phyloP scores from a whole-genome alignment of 2,888 invertebrate genomes.

The Watsonalla cultraria region DNA sequence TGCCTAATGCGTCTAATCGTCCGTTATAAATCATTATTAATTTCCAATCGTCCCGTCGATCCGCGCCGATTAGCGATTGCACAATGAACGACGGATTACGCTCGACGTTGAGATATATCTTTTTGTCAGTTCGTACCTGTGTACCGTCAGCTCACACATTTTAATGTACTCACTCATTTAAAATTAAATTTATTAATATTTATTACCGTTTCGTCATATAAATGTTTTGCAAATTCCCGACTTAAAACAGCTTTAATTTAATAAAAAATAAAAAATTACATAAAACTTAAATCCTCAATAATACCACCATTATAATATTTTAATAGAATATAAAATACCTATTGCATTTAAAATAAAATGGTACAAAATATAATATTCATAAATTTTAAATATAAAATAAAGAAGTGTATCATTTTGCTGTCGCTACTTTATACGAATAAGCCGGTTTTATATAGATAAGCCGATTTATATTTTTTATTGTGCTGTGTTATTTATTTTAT shows the following conservation, averaged over 20 bases:
- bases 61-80: conserved; percentile 74
- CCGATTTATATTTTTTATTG: conserved; percentile 75
- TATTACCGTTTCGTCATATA: too few species aligned
- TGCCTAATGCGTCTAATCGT: conserved; percentile 67
- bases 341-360: too few species aligned
- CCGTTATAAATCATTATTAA: conserved; percentile 77
- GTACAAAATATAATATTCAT: too few species aligned
- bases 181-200: too few species aligned
- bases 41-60: conserved; percentile 64
- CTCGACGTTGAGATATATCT: conserved; percentile 68
- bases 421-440: conserved; percentile 61
- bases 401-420: conserved; percentile 27
- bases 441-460: conserved; percentile 76
- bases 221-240: too few species aligned
- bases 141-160: conserved; percentile 41
- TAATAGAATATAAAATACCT: too few species aligned
- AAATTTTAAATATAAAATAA: background rate
- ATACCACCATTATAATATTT: too few species aligned
- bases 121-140: conserved; percentile 72
- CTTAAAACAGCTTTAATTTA: too few species aligned
- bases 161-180: background rate
- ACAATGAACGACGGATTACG: conserved; percentile 73
- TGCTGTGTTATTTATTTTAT: conserved; percentile 63
- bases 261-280: too few species aligned
- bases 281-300: too few species aligned